A percentile compares a stretch with the other conserved stretches of the same genome.
phyloP scores from a whole-genome alignment of 23 tunicate genomes.

The Corella eumyota region DNA sequence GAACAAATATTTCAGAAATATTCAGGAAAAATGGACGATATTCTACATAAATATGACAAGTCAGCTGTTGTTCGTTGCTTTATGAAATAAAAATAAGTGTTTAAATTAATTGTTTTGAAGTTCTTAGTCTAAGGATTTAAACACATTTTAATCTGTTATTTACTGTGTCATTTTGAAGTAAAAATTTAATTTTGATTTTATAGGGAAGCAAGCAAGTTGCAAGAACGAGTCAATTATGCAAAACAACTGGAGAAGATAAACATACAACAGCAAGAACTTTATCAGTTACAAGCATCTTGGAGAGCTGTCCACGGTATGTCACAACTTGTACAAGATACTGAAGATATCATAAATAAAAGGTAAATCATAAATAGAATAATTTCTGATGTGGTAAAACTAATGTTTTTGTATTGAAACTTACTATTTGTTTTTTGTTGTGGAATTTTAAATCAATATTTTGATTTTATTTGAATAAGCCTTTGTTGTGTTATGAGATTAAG shows the following conservation, averaged over 20 bases:
- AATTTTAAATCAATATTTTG: no score
- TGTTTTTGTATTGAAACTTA: no score
- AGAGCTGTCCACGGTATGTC: slow-evolving; percentile 23
- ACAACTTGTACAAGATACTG: slow-evolving; percentile 25
- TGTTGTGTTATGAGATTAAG: no score
- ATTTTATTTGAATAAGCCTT: no score
- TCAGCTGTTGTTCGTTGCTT: slow-evolving; percentile 1
- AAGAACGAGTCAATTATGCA: slow-evolving; percentile 26
- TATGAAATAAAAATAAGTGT: no score
- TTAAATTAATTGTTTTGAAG: no score
- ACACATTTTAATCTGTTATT: background rate
- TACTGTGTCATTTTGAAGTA: background rate
- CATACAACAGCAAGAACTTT: slow-evolving; percentile 34
- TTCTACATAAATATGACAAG: slow-evolving; percentile 44
- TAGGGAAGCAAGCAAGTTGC: slow-evolving; percentile 38
- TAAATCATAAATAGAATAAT: no score
- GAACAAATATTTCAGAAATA: slow-evolving; percentile 48
- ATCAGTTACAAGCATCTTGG: slow-evolving; percentile 16
- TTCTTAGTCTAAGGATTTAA: background rate
- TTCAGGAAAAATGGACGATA: slow-evolving; percentile 21
- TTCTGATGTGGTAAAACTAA: no score
- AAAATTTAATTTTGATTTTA: background rate
- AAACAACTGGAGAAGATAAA: slow-evolving; percentile 48
- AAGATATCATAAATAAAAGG: slow-evolving; percentile 15
- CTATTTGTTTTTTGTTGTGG: no score